A percentile compares a stretch with the other conserved stretches of the same genome.
phyloP scores from a whole-genome alignment of 2,113 vertebrate genomes.

The Semnopithecus entellus region DNA sequence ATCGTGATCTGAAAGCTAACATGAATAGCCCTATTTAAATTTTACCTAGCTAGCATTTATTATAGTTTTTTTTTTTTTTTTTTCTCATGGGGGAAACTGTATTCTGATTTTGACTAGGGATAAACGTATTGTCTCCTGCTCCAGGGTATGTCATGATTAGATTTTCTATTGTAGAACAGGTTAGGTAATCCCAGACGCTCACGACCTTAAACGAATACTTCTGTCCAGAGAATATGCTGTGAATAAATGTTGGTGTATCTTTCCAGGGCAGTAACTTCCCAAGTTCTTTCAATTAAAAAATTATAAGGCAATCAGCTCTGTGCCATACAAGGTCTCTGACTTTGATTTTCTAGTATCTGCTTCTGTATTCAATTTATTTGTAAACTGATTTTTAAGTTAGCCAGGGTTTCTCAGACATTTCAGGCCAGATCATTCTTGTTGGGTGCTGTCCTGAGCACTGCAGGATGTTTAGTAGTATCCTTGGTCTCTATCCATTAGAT shows the following conservation, averaged over 20 bases:
- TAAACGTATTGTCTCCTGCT: not conserved
- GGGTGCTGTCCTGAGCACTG: not conserved
- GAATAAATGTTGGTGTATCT: conserved; percentile 2
- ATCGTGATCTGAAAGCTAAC: conserved; percentile 40
- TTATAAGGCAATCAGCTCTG: not conserved
- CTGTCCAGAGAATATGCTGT: not conserved
- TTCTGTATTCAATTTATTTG: not conserved
- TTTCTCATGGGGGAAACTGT: not conserved
- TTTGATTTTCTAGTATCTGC: conserved; percentile 29
- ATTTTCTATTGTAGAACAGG: conserved; percentile 7
- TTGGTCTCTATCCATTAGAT: not conserved
- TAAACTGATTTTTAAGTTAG: not conserved
- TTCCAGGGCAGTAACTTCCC: not conserved
- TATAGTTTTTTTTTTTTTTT: not conserved
- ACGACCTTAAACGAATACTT: not conserved
- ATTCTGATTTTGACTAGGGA: conserved; percentile 32
- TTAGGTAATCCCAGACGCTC: not conserved
- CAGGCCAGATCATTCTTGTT: not conserved
- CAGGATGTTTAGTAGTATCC: not conserved
- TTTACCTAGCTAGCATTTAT: conserved; percentile 13
- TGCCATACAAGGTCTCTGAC: not conserved
- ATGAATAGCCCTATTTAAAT: conserved; percentile 36
- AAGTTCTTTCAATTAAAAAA: not conserved
- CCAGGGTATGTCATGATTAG: conserved; percentile 9
- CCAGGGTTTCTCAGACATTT: conserved; percentile 20